phyloP scores from a whole-genome alignment of 2,113 vertebrate species.

The Eleginops maclovinus region DNA sequence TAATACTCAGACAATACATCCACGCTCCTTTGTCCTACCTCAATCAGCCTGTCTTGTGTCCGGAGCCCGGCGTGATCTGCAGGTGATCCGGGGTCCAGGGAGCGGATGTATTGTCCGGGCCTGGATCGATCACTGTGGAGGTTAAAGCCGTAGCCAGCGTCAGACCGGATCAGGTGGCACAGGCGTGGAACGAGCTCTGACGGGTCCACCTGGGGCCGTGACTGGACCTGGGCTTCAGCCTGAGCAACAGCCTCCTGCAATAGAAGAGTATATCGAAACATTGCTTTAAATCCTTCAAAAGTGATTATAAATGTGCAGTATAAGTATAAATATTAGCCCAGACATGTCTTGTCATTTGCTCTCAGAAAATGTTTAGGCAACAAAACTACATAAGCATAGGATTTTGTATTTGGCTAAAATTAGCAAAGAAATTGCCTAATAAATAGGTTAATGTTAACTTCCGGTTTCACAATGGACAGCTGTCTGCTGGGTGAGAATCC shows the following conservation, averaged over 20 bases:
- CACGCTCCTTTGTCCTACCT: constrained; percentile 78
- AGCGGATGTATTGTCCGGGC: constrained; percentile 96
- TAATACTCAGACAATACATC: background rate
- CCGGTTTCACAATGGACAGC: too few species aligned
- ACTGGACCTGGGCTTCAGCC: constrained; percentile 34
- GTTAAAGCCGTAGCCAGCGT: constrained; percentile 96
- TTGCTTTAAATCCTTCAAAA: too few species aligned
- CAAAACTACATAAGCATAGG: too few species aligned
- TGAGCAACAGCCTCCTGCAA: constrained; percentile 84
- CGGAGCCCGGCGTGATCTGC: constrained; percentile 90
- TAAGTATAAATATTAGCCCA: too few species aligned
- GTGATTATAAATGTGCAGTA: too few species aligned
- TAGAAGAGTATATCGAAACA: too few species aligned
- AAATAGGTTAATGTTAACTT: too few species aligned
- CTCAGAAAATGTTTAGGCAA: too few species aligned
- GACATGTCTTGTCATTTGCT: too few species aligned
- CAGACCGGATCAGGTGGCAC: constrained; percentile 90
- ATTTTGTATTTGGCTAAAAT: too few species aligned
- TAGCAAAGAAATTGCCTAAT: too few species aligned
- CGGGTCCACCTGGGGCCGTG: constrained; percentile 40
- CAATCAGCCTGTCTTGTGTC: constrained; percentile 92
- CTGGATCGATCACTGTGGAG: constrained; percentile 95
- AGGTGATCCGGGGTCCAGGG: constrained; percentile 90
- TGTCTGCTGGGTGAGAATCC: too few species aligned
- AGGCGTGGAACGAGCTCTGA: constrained; percentile 90